Base-by-base conservation (phyloP, 2,888 invertebrate genomes). In the Sylvicola fuscatus region DNA sequence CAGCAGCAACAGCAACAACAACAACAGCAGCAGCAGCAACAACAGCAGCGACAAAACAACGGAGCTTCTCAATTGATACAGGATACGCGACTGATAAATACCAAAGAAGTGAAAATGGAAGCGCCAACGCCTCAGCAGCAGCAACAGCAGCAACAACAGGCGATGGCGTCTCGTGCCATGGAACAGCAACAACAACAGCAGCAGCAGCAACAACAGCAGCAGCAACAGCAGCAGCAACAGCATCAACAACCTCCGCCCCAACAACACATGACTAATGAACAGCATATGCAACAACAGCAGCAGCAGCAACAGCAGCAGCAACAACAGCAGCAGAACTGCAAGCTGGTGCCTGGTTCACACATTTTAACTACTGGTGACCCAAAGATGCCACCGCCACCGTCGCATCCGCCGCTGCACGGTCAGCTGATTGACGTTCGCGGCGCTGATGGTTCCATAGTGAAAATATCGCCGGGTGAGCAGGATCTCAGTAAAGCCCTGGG, bases 371-470 rank as follows among this genome's bases (percentile, higher is more conserved):
- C 21, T 4, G 8, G 21, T 8, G 42, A 42, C 28, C 38, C 35
- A 26, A 45, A 45, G 37, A 34, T 38, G 32, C 42, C 39, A 34
- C 28, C 37, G 27, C 3, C 32, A 8, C 21, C 21, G 21, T 8
- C 21, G 8, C 21, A 4, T 21, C 21, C 21, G 4, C 21, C 21
- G 8, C 21, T 8, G 21, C 21, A 21, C 8, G 21, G 21, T 12
- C 42, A 44, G 33, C 33, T 69, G 54, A 66, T 71, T 66, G 71
- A 71, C 46, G 66, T 70, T 2, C 54, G 70, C 43, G 67, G 68
- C n/a, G 62, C 66, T 1, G 78, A 79, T 51, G 78, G 78, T 5
- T 72, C 72, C 12, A 72, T 79, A 3, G 72, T 79, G 8, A 21
- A 21, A 21, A 21, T 21, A 21, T 21, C 21, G 21, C 21, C 21